Evolutionary conservation across 2,797 vertebrate genomes (phyloP), one percentile per base, ranked within the genome.

Genomic region (Labeo calbasu): DNA sequence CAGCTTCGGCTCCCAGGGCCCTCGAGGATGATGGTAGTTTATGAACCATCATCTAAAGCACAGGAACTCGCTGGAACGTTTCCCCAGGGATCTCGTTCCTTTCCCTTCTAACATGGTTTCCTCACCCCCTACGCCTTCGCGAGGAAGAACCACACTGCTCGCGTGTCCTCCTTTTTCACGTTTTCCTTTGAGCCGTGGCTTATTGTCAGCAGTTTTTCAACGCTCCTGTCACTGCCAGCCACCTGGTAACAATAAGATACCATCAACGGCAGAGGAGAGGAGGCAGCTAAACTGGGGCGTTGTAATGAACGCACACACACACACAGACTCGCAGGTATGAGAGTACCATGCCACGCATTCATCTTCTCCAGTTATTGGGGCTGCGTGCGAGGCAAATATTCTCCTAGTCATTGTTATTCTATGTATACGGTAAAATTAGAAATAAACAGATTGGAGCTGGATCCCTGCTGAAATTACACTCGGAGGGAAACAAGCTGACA

Each of bases 141-240:
- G 53, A 77, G 75, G 25, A 63, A 28, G 76, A 50, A 15, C 76
- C 57, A 13, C 25, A 14, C 36, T 53, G 53, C 28, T 51, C 32
- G 51, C 50, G 19, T 66, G 70, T 71, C 83, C 71, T 66, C 57
- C 59, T 80, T 76, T 57, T 28, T 82, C 19, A 12, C 66, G 63
- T 61, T 70, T 79, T 63, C 43, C 84, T 87, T 75, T 82, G 84
- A 83, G 50, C 68, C 32, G 48, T 28, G 66, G 61, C 72, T 79
- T 79, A 87, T 80, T 87, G 86, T 87, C 87, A 88, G 83, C 83
- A 68, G 59, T 84, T 85, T 85, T 66, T 77, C 72, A 57, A 25
- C n/a, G n/a, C n/a, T 77, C 46, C 66, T 81, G 84, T 87, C 77
- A 85, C 83, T 77, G n/a, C 36, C 57, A 78, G 82, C 81, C 79